Conservation (phyloP, 2,797 vertebrate species). For the Tinamus major region DNA sequence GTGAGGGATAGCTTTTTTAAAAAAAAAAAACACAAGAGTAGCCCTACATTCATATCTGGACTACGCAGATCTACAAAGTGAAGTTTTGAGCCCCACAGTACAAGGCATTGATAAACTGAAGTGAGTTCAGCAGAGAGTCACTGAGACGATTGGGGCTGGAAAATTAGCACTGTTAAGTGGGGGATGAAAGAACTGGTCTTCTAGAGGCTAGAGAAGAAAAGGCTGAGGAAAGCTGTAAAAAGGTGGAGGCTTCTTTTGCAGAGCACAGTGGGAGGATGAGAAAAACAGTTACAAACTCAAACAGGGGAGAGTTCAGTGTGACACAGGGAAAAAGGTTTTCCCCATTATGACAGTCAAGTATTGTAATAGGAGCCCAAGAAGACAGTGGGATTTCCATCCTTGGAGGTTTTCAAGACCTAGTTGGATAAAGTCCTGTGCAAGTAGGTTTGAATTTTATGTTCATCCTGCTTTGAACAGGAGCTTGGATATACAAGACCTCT, state of each 20-base stretch:
- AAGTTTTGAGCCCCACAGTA: not conserved
- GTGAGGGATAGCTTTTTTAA: not conserved
- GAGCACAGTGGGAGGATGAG: not conserved
- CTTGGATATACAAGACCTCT: not conserved
- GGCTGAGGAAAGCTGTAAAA: not conserved
- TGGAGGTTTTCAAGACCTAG: not conserved
- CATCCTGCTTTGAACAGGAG: not conserved
- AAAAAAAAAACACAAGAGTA: not conserved
- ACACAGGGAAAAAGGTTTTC: not conserved
- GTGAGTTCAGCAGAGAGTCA: not conserved
- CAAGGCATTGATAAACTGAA: not conserved
- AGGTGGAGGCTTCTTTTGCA: not conserved
- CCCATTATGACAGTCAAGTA: not conserved
- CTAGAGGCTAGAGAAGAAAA: not conserved
- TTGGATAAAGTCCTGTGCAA: not conserved
- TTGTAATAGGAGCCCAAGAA: not conserved
- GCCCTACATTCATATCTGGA: not conserved
- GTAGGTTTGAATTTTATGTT: not conserved
- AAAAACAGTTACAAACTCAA: not conserved
- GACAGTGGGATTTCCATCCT: not conserved
- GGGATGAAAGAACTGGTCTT: not conserved
- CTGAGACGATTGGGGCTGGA: not conserved
- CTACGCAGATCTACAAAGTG: not conserved
- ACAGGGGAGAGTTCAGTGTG: not conserved
- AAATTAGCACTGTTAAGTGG: not conserved